Percentiles rank a stretch among this genome's conserved stretches.
These are phyloP conservation scores for Gobio occitaniae DNA, from an alignment of 2,797 vertebrate species.

Conservation along the genomic window DNA sequence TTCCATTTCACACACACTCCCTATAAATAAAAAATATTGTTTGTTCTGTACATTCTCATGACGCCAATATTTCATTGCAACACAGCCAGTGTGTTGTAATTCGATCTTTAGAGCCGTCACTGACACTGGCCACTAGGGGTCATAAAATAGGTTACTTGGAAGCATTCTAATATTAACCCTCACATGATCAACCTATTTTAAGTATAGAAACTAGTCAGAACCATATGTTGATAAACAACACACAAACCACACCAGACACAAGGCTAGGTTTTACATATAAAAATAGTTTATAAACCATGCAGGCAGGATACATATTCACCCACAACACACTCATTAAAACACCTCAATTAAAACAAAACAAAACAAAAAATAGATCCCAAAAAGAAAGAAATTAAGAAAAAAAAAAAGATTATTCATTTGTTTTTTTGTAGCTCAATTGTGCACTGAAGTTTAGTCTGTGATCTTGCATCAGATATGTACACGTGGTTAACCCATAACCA, in stretches of 20 bases:
- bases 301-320: slow-evolving; percentile 64
- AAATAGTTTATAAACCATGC: slow-evolving; percentile 83
- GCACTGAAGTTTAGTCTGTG: slow-evolving; percentile 47
- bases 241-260: slow-evolving; percentile 28
- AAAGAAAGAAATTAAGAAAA: slow-evolving; percentile 50
- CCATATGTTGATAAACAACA: slow-evolving; percentile 45
- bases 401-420: slow-evolving; percentile 12
- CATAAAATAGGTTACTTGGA: slow-evolving; percentile 19
- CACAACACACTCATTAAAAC: slow-evolving; percentile 61
- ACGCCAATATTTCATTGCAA: background rate
- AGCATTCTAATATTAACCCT: slow-evolving; percentile 65
- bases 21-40: background rate
- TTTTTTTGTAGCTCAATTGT: slow-evolving; percentile 36
- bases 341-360: slow-evolving; percentile 61
- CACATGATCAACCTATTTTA: slow-evolving; percentile 68
- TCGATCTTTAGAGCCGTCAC: background rate
- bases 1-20: background rate
- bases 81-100: background rate
- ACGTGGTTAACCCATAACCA: slow-evolving; percentile 66
- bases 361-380: slow-evolving; percentile 44
- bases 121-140: slow-evolving; percentile 37
- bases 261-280: slow-evolving; percentile 64
- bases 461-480: slow-evolving; percentile 72
- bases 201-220: slow-evolving; percentile 50
- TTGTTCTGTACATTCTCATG: background rate